Evolutionary conservation across 1,140 invertebrate species (phyloP).

Genomic region (Belonocnema kinseyi): DNA sequence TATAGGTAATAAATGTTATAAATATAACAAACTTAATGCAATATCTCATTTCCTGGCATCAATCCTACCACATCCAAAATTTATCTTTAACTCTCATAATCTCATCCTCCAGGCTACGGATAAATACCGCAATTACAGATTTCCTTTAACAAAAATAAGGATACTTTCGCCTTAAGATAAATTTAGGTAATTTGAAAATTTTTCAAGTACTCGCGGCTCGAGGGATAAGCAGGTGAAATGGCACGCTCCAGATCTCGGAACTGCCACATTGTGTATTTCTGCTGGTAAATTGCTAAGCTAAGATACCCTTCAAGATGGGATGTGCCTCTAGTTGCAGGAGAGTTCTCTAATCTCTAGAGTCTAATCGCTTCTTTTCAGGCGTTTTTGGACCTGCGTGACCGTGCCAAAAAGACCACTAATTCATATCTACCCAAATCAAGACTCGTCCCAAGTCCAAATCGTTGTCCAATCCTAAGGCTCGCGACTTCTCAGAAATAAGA

Average conservation of each 20-base stretch:
- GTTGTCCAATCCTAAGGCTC: background rate
- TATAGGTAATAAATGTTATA: too few relatives aligned
- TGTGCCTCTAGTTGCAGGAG: background rate
- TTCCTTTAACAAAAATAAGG: background rate
- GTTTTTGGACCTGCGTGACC: background rate
- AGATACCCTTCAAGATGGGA: background rate
- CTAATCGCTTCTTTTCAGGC: constrained; percentile 5
- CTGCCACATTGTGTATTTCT: background rate
- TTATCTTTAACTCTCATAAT: too few relatives aligned
- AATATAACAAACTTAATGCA: too few relatives aligned
- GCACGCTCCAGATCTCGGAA: background rate
- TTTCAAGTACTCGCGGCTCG: too few relatives aligned
- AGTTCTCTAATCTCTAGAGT: too few relatives aligned
- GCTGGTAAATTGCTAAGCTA: constrained; percentile 5
- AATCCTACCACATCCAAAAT: too few relatives aligned
- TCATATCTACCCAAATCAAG: constrained; percentile 6
- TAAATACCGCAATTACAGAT: background rate
- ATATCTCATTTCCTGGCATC: too few relatives aligned
- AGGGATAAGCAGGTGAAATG: constrained; percentile 1
- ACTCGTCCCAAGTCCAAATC: background rate
- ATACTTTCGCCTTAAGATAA: too few relatives aligned
- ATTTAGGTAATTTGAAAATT: too few relatives aligned
- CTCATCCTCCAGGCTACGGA: background rate
- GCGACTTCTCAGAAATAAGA: background rate
- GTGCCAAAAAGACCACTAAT: background rate